phyloP scores from a whole-genome alignment of 1,140 invertebrate species.

The Sweltsa coloradensis region DNA sequence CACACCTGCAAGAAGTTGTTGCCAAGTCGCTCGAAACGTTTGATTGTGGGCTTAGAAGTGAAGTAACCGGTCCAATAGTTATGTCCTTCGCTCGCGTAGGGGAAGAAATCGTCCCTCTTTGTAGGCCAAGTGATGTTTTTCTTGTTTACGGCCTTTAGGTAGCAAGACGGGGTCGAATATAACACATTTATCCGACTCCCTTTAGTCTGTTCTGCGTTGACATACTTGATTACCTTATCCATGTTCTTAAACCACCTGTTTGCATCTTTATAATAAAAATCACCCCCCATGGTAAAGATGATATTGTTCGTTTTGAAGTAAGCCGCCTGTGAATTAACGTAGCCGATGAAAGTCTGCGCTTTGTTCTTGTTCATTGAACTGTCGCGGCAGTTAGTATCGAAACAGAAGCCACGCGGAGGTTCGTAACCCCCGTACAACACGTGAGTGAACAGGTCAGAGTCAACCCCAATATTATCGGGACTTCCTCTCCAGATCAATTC shows the following conservation, averaged over 20 bases:
- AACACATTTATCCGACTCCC: constrained; percentile 44
- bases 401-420: constrained; percentile 41
- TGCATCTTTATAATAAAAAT: constrained; percentile 54
- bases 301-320: constrained; percentile 36
- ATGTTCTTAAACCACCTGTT: constrained; percentile 48
- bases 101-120: constrained; percentile 58
- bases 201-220: constrained; percentile 32
- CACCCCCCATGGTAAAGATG: constrained; percentile 53
- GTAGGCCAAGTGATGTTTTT: constrained; percentile 36
- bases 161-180: constrained; percentile 70
- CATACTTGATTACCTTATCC: constrained; percentile 37
- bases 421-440: constrained; percentile 32
- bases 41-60: constrained; percentile 56
- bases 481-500: constrained; percentile 81
- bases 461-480: constrained; percentile 31
- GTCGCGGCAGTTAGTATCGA: constrained; percentile 38
- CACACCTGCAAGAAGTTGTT: constrained; percentile 52
- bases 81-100: constrained; percentile 56
- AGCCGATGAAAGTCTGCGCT: constrained; percentile 11
- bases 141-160: constrained; percentile 46
- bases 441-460: constrained; percentile 22
- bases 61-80: constrained; percentile 78
- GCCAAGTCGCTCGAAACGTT: constrained; percentile 44
- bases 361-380: constrained; percentile 29
- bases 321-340: constrained; percentile 20